Base-by-base conservation (phyloP, 2,113 vertebrate species). In the Bubalus kerabau region DNA sequence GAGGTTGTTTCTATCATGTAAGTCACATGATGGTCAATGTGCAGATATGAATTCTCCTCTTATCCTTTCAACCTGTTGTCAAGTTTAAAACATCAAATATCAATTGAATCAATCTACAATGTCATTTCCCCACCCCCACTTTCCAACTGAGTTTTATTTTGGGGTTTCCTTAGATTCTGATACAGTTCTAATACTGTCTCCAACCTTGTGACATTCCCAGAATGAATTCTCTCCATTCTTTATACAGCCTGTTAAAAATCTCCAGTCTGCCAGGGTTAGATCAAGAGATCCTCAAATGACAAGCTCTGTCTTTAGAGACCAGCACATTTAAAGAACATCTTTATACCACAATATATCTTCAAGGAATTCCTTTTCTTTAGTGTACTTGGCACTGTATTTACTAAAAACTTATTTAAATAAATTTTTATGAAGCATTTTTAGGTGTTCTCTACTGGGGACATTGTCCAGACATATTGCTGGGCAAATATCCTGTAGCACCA, bases 141-240 rank as follows among this genome's bases (percentile, higher is more conserved):
- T 86, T 64, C 36, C 8, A 76, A 62, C 3, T n/a, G 19, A 50
- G 5, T 13, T 82, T 87, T 92, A 8, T 57, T 87, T 36, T 21
- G 2, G 3, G 24, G 56, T 56, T 28, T 15, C 9, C 6, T 3
- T 87, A 5, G 16, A 32, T 43, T 11, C 21, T 50, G 46, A 24
- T 19, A 23, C 7, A 21, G 14, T 57, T 54, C 28, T 71, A 24
- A 19, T 30, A 92, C 4, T 87, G 30, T 26, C 43, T 80, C 26
- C 32, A 5, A 17, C 12, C 32, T 80, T 71, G 21, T 60, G 52
- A 40, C 82, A 7, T 82, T 21, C 24, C 23, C 19, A 46, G 11
- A 2, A 0, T 82, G 15, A 2, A 28, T 26, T 5, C 30, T 7
- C 32, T n/a, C n/a, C 28, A 0, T 36, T 21, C 17, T 19, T 24